These are phyloP conservation scores for Crotophaga sulcirostris DNA, from an alignment of 2,113 vertebrate species.

Conservation along the genomic window DNA sequence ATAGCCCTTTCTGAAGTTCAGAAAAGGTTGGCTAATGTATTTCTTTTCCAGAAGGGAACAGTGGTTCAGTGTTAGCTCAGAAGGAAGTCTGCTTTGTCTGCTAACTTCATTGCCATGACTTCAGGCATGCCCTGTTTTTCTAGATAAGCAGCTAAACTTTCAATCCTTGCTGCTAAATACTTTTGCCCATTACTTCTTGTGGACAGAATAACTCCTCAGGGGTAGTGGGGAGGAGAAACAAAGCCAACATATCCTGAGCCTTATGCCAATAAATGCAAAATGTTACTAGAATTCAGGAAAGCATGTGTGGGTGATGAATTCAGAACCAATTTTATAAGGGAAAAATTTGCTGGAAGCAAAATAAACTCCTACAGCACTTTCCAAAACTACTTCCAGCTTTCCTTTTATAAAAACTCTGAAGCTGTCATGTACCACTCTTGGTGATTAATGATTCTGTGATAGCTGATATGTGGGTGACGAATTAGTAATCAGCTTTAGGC, in stretches of 20 bases:
- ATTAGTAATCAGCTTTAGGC: slow-evolving; percentile 38
- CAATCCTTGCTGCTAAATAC: not conserved
- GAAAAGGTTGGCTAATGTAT: not conserved
- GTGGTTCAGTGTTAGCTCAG: not conserved
- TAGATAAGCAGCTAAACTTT: slow-evolving; percentile 54
- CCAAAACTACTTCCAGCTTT: slow-evolving; percentile 39
- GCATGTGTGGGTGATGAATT: not conserved
- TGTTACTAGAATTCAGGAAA: slow-evolving; percentile 17
- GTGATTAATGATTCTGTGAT: slow-evolving; percentile 50
- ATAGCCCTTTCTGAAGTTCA: not conserved
- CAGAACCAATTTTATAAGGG: slow-evolving; percentile 16
- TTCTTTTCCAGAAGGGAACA: not conserved
- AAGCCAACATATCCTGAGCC: not conserved
- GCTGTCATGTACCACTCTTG: slow-evolving; percentile 21
- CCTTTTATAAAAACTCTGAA: slow-evolving; percentile 10
- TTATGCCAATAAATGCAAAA: slow-evolving; percentile 33
- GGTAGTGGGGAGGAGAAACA: not conserved
- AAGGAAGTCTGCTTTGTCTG: not conserved
- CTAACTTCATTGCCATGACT: not conserved
- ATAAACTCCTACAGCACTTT: slow-evolving; percentile 41
- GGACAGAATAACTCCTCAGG: not conserved
- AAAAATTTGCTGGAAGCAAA: slow-evolving; percentile 8
- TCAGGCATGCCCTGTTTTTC: slow-evolving; percentile 42
- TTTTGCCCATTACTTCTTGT: not conserved
- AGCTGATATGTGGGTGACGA: slow-evolving; percentile 23